phyloP scores from a whole-genome alignment of 2,888 invertebrate species.

The Tyria jacobaeae region DNA sequence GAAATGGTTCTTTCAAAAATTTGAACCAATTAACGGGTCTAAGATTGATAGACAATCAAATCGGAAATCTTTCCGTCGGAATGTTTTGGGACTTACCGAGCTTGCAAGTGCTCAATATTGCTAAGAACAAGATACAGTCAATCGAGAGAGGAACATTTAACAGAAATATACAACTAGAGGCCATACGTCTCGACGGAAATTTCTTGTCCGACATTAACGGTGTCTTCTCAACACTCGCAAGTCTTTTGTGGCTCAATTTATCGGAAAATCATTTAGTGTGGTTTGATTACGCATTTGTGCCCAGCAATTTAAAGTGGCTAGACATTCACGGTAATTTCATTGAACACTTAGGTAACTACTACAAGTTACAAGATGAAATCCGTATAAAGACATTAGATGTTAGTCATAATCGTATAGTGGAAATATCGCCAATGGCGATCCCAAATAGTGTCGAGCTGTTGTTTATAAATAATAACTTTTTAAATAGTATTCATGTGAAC shows the following conservation, averaged over 20 bases:
- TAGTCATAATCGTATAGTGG: conserved; percentile 95
- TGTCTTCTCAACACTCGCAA: conserved; percentile 94
- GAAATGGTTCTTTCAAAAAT: conserved; percentile 94
- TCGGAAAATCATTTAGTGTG: conserved; percentile 96
- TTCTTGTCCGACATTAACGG: conserved; percentile 96
- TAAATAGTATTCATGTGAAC: conserved; percentile 92
- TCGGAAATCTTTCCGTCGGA: conserved; percentile 93
- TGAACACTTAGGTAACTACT: conserved; percentile 95
- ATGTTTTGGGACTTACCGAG: conserved; percentile 95
- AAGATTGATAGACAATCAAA: conserved; percentile 95
- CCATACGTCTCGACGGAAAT: conserved; percentile 95
- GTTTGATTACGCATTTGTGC: conserved; percentile 97
- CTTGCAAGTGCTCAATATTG: conserved; percentile 94
- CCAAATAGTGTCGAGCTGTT: conserved; percentile 95
- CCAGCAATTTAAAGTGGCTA: conserved; percentile 95
- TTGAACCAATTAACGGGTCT: conserved; percentile 95
- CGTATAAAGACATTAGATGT: conserved; percentile 94
- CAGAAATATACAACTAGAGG: conserved; percentile 93
- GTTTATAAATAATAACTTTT: conserved; percentile 96
- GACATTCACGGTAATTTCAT: conserved; percentile 97
- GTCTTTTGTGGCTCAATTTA: conserved; percentile 94
- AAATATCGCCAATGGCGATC: conserved; percentile 93
- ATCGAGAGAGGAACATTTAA: conserved; percentile 95
- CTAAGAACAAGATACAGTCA: conserved; percentile 95
- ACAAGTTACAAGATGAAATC: conserved; percentile 93